These are phyloP conservation scores for Thamnophis elegans DNA, from an alignment of 2,797 vertebrate species.

Conservation along the genomic window DNA sequence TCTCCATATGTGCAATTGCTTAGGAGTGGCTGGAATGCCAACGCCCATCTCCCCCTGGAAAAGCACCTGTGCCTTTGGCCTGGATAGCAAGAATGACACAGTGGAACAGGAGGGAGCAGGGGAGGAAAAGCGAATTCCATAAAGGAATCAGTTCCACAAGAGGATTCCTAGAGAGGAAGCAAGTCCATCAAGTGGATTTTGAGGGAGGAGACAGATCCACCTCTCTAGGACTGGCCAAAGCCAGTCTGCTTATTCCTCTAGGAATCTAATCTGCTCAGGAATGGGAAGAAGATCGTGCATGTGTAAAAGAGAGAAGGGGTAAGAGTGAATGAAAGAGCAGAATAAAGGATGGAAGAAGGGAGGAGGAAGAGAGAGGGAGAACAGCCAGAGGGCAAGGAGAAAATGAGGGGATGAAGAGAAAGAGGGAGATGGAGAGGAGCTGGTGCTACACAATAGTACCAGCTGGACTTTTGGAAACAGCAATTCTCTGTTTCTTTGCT, in stretches of 20 bases:
- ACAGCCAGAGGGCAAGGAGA: background rate
- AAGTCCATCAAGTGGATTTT: background rate
- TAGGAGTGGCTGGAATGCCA: background rate
- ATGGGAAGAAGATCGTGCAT: background rate
- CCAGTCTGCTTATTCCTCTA: background rate
- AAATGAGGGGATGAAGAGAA: background rate
- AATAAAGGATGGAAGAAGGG: background rate
- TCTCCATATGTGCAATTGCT: background rate
- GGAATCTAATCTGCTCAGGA: background rate
- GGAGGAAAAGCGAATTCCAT: background rate
- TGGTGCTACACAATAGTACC: background rate
- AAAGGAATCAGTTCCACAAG: background rate
- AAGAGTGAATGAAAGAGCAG: background rate
- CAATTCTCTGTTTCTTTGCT: background rate
- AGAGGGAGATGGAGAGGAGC: background rate
- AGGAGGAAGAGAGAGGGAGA: no score
- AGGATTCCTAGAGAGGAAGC: background rate
- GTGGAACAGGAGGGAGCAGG: background rate
- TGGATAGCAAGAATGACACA: background rate
- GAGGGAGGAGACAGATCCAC: background rate
- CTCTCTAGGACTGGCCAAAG: background rate
- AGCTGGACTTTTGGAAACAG: background rate
- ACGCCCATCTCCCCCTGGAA: background rate
- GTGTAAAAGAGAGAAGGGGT: background rate
- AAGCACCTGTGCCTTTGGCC: background rate